Conservation (phyloP, 2,797 vertebrate genomes). For the Sparus aurata region DNA sequence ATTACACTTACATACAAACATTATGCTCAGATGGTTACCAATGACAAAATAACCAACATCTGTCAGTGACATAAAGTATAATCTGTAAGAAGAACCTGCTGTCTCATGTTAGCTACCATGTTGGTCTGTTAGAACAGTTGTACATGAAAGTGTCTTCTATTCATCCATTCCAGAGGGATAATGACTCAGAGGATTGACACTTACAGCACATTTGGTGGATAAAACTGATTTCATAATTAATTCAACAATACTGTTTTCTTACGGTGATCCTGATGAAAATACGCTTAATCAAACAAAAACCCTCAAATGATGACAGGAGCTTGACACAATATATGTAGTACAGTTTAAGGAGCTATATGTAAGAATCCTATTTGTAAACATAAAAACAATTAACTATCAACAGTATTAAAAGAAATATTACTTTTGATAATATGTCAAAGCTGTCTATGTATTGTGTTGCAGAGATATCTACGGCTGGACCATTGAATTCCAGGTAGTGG, state of each 20-base stretch:
- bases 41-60: too few species aligned
- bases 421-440: too few species aligned
- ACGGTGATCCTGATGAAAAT: background rate
- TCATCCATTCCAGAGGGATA: slow-evolving; percentile 25
- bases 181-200: slow-evolving; percentile 32
- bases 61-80: slow-evolving; percentile 23
- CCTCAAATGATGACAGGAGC: too few species aligned
- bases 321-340: background rate
- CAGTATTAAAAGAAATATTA: too few species aligned
- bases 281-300: background rate
- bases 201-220: background rate
- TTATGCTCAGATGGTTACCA: slow-evolving; percentile 4
- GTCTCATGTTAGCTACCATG: background rate
- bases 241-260: background rate
- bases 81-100: slow-evolving; percentile 1
- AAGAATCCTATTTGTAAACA: too few species aligned
- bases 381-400: too few species aligned
- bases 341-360: background rate
- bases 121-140: slow-evolving; percentile 21
- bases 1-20: slow-evolving; percentile 17
- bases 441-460: too few species aligned
- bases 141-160: slow-evolving; percentile 37
- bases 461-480: too few species aligned
- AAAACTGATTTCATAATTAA: slow-evolving; percentile 6
- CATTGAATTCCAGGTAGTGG: too few species aligned